Base-by-base conservation (phyloP, 1,140 invertebrate species). In the Physella acuta region DNA sequence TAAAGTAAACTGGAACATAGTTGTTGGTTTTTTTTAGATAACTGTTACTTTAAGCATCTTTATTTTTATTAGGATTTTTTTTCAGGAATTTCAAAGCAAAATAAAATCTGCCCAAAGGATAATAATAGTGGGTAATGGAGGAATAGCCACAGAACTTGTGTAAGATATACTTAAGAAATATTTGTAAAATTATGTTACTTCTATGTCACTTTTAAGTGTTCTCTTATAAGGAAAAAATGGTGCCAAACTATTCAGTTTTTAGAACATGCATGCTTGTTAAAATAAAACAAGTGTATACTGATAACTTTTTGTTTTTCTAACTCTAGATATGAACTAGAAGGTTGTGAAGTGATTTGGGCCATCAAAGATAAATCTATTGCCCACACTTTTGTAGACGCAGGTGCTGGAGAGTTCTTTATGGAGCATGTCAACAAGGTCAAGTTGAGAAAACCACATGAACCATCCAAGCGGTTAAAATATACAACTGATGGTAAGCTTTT, bases 81-180 rank as follows among this genome's bases (percentile, higher is more conserved):
- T 71, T 49, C 60, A 91, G 80, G 88, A 89, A 70, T 92, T 98
- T 78, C 89, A 93, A 73, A 81, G 89, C 37, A 90, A 88, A 79
- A 82, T 98, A 8, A 83, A 83, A 61, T 81, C 86, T 71, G 89
- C 93, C 0, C 89, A 87, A 73, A 89, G 88, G 86, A 88, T 98
- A 74, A 79, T 93, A 0, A 88, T 99, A 58, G 88, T 98, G 56
- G 97, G 97, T 30, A 99, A 99, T 88, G 97, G 97, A 39, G 97
- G 97, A 8, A 99, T 99, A 77, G 96, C 97, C 30, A 97, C 94
- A 63, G 97, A 99, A 88, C 86, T 99, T 74, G 91, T 95, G 69
- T 88, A 82, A 80, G 84, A n/a, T n/a, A n/a, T 76, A 37, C 64
- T 30, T 60, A 60, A 26, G 58, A 31, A 8, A 44, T 44, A 44